phyloP scores from a whole-genome alignment of 1,140 invertebrate genomes.

The Zaprionus inermis region DNA sequence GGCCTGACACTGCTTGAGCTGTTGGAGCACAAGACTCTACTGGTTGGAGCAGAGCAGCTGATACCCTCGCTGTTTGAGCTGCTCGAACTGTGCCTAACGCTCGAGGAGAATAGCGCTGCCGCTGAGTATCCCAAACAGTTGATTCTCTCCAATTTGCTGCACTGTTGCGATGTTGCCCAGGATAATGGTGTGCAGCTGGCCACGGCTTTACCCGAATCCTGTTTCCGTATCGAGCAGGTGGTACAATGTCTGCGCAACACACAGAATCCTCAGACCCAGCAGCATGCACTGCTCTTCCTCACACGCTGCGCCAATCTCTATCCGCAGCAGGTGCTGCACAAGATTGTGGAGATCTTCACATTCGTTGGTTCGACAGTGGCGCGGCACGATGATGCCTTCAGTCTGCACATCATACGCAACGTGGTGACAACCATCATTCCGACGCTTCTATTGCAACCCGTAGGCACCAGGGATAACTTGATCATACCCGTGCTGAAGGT shows the following conservation, averaged over 20 bases:
- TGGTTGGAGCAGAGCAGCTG: constrained; percentile 87
- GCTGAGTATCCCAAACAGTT: constrained; percentile 96
- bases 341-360: constrained; percentile 97
- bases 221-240: constrained; percentile 92
- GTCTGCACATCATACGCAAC: constrained; percentile 95
- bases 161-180: constrained; percentile 88
- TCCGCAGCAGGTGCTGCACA: constrained; percentile 93
- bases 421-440: constrained; percentile 96
- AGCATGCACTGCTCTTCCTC: constrained; percentile 93
- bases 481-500: constrained; percentile 91
- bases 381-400: constrained; percentile 96
- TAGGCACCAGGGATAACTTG: constrained; percentile 61
- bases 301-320: constrained; percentile 90
- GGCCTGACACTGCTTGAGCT: constrained; percentile 92
- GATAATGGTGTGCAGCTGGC: constrained; percentile 79
- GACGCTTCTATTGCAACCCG: constrained; percentile 87
- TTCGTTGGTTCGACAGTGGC: constrained; percentile 97
- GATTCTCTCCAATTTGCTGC: constrained; percentile 90
- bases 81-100: constrained; percentile 90
- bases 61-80: constrained; percentile 91
- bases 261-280: constrained; percentile 96
- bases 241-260: constrained; percentile 95
- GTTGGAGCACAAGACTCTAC: constrained; percentile 92
- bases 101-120: constrained; percentile 93
- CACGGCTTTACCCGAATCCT: constrained; percentile 84